Conservation (phyloP, 1,140 invertebrate genomes). For the Drosophila burlai region DNA sequence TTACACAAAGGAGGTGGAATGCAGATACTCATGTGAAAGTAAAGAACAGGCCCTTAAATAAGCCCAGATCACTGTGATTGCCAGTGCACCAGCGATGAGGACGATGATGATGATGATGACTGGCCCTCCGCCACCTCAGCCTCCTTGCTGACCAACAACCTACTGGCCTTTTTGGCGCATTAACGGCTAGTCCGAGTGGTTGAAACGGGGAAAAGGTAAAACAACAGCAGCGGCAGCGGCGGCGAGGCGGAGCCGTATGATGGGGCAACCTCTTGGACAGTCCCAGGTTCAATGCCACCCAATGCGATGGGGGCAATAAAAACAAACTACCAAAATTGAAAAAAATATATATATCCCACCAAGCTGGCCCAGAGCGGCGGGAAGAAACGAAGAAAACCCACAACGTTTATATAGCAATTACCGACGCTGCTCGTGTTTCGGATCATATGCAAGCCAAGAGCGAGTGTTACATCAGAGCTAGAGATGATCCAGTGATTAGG, state of each 20-base stretch:
- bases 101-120: conserved; percentile 25
- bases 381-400: conserved; percentile 45
- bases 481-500: conserved; percentile 32
- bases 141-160: conserved; percentile 31
- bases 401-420: conserved; percentile 79
- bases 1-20: conserved; percentile 30
- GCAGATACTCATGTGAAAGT: conserved; percentile 73
- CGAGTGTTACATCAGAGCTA: conserved; percentile 32
- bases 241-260: conserved; percentile 4
- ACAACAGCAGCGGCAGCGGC: neutral
- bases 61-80: conserved; percentile 70
- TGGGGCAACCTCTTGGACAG: conserved; percentile 39
- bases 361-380: conserved; percentile 20
- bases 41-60: conserved; percentile 76
- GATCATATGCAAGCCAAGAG: conserved; percentile 51
- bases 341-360: conserved; percentile 10
- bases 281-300: conserved; percentile 75
- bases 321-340: conserved; percentile 75
- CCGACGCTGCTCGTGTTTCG: conserved; percentile 75
- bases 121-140: conserved; percentile 7
- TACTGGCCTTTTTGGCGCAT: conserved; percentile 76
- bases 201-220: conserved; percentile 1
- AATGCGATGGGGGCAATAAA: conserved; percentile 68
- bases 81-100: conserved; percentile 19
- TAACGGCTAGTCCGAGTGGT: conserved; percentile 61